Evolutionary conservation across 2,113 vertebrate genomes (phyloP), one percentile per base, ranked within the genome.

Genomic region (Melanostigma gelatinosum): DNA sequence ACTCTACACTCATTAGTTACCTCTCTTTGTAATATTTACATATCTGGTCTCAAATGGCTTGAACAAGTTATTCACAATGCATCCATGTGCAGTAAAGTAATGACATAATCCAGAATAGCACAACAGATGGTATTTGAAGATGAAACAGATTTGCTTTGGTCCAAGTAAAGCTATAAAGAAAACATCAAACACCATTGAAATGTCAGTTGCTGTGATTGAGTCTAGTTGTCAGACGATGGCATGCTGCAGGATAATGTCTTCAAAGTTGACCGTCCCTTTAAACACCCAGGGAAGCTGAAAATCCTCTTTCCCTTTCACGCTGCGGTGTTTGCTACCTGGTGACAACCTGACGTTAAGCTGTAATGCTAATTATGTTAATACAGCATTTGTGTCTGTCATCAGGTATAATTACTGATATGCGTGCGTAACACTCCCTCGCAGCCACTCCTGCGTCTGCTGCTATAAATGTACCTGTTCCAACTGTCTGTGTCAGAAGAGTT

Each of bases 301-400:
- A 58, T n/a, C 15, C 1, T 69, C 16, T 52, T 75, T 60, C 32
- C 74, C 24, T 18, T 75, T 70, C 42, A 48, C 8, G 13, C 76
- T n/a, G 24, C 71, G 52, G 24, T 66, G 32, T 78, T 57, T 77
- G 34, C 48, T 64, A 79, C 64, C 48, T 78, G 72, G 12, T 73
- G 72, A 89, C 57, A 85, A 54, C 24, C 20, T 68, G 82, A 62
- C 67, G 16, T 66, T 73, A 72, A 79, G 60, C 63, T 62, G 38
- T 40, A 64, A 36, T 77, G 75, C 66, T 64, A 75, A 61, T 85
- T 67, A 57, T 67, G 55, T 62, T 61, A 72, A 79, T 64, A 64
- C 36, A 65, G 65, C 27, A 8, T 40, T 55, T 0, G 15, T 34
- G 44, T 72, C 10, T 68, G 46, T 62, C 66, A 66, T 62, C 2